Evolutionary conservation across 2,113 vertebrate genomes (phyloP), one percentile per base, ranked within the genome.

Genomic region (Barbus barbus): DNA sequence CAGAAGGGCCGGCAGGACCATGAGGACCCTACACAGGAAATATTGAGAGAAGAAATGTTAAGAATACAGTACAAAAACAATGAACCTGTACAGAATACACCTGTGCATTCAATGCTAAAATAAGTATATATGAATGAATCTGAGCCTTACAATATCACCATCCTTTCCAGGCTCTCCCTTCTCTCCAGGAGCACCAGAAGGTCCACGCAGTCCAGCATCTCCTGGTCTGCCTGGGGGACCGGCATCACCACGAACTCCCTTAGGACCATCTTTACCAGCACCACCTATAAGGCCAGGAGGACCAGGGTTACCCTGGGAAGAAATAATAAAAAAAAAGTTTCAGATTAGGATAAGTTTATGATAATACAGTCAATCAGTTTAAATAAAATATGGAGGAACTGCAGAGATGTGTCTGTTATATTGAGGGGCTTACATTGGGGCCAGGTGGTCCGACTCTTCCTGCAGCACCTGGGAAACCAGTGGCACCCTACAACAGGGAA

Each of bases 381-480:
- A 31, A 75, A 4, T 7, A 4, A 51, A 75, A 9, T 51, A 48
- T 48, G 24, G 44, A 63, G 41, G 26, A 83, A 75, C 20, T 13
- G 26, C 7, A 51, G 14, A 48, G 28, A 51, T 24, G 11, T 82
- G 20, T 69, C 1, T 22, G 44, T 63, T 60, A 71, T 61, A 24
- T 33, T 63, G 3, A 79, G n/a, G 13, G 14, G 91, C 97, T 41
- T 93, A 99, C 98, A 22, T 96, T 97, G 56, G 97, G 95, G 24
- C 97, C 97, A 0, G 97, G 97, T 67, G 96, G 85, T 92, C 98
- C 98, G n/a, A 99, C 98, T 0, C 98, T 95, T 72, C 98, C 98
- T 65, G 98, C 97, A 79, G 98, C 96, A 79, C 98, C 98, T 1
- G 97, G 98, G 94, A 99, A 99, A 93, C 98, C 98, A 0, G 98